These are phyloP conservation scores for Ceratotherium simum DNA, from an alignment of 2,113 vertebrate species.

Conservation along the genomic window DNA sequence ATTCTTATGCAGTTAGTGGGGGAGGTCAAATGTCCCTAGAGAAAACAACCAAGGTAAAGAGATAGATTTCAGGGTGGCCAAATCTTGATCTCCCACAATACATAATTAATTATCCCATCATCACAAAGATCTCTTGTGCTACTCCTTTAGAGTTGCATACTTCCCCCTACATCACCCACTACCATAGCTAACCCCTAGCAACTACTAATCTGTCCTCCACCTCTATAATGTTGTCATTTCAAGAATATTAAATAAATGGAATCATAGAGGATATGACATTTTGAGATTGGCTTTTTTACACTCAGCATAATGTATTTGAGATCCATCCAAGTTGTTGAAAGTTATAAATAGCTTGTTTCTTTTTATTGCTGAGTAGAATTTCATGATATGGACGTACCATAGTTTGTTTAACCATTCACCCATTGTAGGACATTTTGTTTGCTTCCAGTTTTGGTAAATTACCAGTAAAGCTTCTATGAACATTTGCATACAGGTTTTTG, in stretches of 20 bases:
- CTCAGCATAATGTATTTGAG: background rate
- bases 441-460: background rate
- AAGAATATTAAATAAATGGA: background rate
- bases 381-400: background rate
- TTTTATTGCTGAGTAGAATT: conserved; percentile 31
- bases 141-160: background rate
- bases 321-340: background rate
- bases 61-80: too few relatives aligned
- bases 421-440: background rate
- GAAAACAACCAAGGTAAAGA: too few relatives aligned
- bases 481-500: background rate
- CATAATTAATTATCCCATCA: background rate
- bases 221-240: conserved; percentile 24
- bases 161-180: background rate
- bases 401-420: background rate
- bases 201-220: background rate
- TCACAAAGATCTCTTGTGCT: background rate
- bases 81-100: too few relatives aligned
- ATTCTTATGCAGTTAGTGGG: too few relatives aligned
- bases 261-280: background rate
- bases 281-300: conserved; percentile 3
- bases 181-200: background rate
- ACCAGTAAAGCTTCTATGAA: background rate
- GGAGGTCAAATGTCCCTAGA: too few relatives aligned
- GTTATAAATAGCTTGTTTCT: background rate